Evolutionary conservation across 1,140 invertebrate species (phyloP).

Genomic region (Bilobella aurantiaca): DNA sequence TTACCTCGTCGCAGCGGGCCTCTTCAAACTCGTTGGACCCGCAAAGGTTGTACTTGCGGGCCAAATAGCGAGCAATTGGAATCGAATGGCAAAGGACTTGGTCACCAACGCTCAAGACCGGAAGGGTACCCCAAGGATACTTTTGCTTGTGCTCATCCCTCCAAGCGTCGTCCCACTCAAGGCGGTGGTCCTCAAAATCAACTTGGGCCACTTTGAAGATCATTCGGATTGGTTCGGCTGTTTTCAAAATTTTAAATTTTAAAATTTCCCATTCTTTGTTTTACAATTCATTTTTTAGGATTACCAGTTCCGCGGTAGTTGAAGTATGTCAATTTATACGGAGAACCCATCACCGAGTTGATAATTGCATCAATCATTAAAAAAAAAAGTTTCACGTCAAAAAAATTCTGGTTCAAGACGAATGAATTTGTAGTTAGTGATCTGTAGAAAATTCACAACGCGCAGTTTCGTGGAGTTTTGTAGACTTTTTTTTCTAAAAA

Average conservation of each 20-base stretch:
- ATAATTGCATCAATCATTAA: too few relatives aligned
- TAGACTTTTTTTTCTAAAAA: too few relatives aligned
- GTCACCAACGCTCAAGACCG: constrained; percentile 3
- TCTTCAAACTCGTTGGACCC: constrained; percentile 53
- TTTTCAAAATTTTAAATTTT: neutral
- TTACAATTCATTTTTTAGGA: constrained; percentile 39
- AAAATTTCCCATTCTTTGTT: too few relatives aligned
- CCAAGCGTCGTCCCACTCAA: neutral
- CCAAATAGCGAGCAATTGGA: constrained; percentile 57
- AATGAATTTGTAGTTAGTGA: too few relatives aligned
- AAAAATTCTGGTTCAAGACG: too few relatives aligned
- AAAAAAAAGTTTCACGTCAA: too few relatives aligned
- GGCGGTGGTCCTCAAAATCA: constrained; percentile 48
- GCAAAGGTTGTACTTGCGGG: constrained; percentile 48
- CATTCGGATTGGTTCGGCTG: constrained; percentile 54
- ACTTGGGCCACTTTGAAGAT: constrained; percentile 53
- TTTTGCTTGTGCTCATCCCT: neutral
- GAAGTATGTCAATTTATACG: constrained; percentile 45
- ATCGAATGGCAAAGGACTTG: constrained; percentile 47
- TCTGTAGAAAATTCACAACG: too few relatives aligned
- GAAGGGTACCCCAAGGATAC: constrained; percentile 7
- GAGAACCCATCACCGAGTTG: neutral
- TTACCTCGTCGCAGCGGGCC: constrained; percentile 46
- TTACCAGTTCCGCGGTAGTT: constrained; percentile 42
- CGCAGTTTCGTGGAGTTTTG: too few relatives aligned